phyloP scores from a whole-genome alignment of 1,140 invertebrate genomes.

The Drosophila nasuta region DNA sequence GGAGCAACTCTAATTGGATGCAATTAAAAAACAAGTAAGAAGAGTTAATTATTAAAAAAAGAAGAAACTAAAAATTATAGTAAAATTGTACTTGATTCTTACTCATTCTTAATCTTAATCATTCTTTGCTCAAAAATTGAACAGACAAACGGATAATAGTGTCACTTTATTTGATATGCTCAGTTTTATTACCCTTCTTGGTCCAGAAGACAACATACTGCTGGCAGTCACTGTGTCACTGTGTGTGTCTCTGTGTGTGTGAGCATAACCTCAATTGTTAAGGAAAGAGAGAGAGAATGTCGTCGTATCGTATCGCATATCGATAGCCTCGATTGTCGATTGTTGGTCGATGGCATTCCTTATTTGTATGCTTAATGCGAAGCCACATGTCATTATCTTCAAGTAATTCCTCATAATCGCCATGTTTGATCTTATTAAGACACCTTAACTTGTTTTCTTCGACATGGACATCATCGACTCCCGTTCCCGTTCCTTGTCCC shows the following conservation, averaged over 20 bases:
- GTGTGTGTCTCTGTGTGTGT: too few relatives aligned
- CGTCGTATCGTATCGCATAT: not conserved
- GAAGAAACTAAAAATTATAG: too few relatives aligned
- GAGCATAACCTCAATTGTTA: conserved; percentile 3
- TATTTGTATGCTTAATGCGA: conserved; percentile 11
- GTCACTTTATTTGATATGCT: too few relatives aligned
- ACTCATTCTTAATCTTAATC: too few relatives aligned
- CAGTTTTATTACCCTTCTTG: too few relatives aligned
- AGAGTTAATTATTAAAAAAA: too few relatives aligned
- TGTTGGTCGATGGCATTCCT: not conserved
- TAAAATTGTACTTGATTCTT: too few relatives aligned
- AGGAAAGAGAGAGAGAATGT: not conserved
- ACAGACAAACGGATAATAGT: too few relatives aligned
- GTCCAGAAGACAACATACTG: not conserved
- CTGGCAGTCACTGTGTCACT: not conserved
- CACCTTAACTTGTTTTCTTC: conserved; percentile 72
- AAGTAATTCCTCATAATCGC: conserved; percentile 74
- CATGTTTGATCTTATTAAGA: conserved; percentile 79
- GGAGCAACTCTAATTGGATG: not conserved
- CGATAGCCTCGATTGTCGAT: not conserved
- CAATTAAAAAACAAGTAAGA: not conserved
- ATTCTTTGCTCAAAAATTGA: too few relatives aligned
- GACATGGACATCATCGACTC: conserved; percentile 46
- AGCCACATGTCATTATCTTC: conserved; percentile 64
- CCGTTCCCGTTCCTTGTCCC: too few relatives aligned